These are phyloP conservation scores for Argyresthia albistria DNA, from an alignment of 2,888 invertebrate genomes.

Conservation along the genomic window DNA sequence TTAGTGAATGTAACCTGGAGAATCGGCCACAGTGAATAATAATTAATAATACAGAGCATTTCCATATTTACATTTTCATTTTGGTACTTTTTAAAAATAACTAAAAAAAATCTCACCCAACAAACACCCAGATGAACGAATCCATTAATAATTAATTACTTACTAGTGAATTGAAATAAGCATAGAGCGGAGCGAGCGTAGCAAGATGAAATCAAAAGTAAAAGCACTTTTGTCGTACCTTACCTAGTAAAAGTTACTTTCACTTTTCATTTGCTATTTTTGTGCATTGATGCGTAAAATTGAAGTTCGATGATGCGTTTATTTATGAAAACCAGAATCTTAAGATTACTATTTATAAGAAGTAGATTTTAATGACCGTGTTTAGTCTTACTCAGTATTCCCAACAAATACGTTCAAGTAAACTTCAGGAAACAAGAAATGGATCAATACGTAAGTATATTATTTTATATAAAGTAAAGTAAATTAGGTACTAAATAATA, in stretches of 20 bases:
- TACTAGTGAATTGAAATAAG: too few relatives aligned
- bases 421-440: neutral
- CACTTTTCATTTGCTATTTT: constrained; percentile 37
- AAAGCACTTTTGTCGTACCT: neutral
- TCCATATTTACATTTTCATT: too few relatives aligned
- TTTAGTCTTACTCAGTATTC: neutral
- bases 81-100: too few relatives aligned
- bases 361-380: neutral
- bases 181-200: too few relatives aligned
- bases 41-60: too few relatives aligned
- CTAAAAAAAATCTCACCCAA: neutral
- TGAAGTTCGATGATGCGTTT: constrained; percentile 27
- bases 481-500: too few relatives aligned
- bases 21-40: too few relatives aligned
- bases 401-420: too few relatives aligned
- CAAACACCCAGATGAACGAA: neutral
- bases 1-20: too few relatives aligned
- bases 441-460: neutral
- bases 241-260: constrained; percentile 33
- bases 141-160: too few relatives aligned
- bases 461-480: too few relatives aligned
- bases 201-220: neutral
- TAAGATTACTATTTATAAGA: constrained; percentile 38
- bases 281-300: constrained; percentile 42
- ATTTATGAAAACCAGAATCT: constrained; percentile 22